Conservation (phyloP, 2,113 vertebrate species). For the Gavialis gangeticus region DNA sequence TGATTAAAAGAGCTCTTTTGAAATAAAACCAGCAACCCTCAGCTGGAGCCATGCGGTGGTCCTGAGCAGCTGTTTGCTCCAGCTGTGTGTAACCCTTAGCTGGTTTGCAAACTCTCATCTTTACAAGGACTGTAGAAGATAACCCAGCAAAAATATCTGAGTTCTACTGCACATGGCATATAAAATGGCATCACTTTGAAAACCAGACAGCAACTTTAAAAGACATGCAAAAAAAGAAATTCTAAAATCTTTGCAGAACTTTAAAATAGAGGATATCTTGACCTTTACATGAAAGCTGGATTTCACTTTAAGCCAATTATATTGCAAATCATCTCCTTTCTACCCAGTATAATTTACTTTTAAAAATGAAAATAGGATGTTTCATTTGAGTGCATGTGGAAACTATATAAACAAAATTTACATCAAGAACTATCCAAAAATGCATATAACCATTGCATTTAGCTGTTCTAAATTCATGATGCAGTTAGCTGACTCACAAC, state of each 20-base stretch:
- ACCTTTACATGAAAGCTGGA: slow-evolving; percentile 63
- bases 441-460: not conserved
- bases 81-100: too few species aligned
- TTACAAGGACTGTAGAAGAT: too few species aligned
- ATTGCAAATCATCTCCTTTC: slow-evolving; percentile 54
- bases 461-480: slow-evolving; percentile 58
- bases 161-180: not conserved
- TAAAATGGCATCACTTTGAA: not conserved
- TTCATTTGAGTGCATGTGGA: slow-evolving; percentile 61
- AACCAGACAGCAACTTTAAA: slow-evolving; percentile 23
- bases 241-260: slow-evolving; percentile 34
- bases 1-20: too few species aligned
- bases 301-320: slow-evolving; percentile 58
- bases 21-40: too few species aligned
- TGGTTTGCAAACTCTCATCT: too few species aligned
- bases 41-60: too few species aligned
- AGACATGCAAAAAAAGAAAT: not conserved
- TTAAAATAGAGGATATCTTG: slow-evolving; percentile 43
- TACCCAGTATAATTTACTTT: slow-evolving; percentile 64
- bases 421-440: slow-evolving; percentile 49
- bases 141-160: not conserved
- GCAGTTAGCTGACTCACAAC: slow-evolving; percentile 28
- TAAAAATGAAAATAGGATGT: slow-evolving; percentile 63
- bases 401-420: slow-evolving; percentile 71
- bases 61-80: too few species aligned